These are phyloP conservation scores for Acleris emargana DNA, from an alignment of 2,888 invertebrate species.

Conservation along the genomic window DNA sequence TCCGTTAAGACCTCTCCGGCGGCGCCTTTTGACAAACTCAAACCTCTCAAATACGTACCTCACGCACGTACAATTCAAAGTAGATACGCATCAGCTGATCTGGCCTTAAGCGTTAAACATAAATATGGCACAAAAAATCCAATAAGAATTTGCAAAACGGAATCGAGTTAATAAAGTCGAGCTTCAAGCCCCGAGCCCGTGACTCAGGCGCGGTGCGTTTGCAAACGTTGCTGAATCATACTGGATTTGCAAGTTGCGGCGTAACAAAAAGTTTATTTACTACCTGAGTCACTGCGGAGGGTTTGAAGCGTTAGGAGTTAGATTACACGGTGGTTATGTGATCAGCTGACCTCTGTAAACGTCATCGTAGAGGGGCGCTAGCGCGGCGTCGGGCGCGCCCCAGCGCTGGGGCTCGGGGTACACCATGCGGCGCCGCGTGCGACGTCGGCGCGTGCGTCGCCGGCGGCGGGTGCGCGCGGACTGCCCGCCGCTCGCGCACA, in stretches of 20 bases:
- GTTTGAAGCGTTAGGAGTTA: conserved; percentile 1
- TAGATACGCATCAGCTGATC: conserved; percentile 17
- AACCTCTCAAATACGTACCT: conserved; percentile 1
- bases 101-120: conserved; percentile 3
- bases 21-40: conserved; percentile 18
- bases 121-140: conserved; percentile 13
- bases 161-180: conserved; percentile 18
- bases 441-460: conserved; percentile 62
- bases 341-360: conserved; percentile 85
- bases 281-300: conserved; percentile 2
- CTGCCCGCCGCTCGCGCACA: conserved; percentile 43
- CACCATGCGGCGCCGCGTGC: conserved; percentile 81
- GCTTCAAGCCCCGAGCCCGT: conserved; percentile 19
- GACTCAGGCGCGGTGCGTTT: conserved; percentile 25
- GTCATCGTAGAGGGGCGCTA: conserved; percentile 87
- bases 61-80: neutral
- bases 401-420: conserved; percentile 85
- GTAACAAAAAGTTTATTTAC: conserved; percentile 14
- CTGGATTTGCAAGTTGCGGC: conserved; percentile 50
- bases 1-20: conserved; percentile 20
- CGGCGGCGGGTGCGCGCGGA: conserved; percentile 76
- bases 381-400: conserved; percentile 85
- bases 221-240: conserved; percentile 27
- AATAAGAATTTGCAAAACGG: conserved; percentile 23
- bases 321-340: conserved; percentile 9